Conservation (phyloP, 2,797 vertebrate species). For the Lagorchestes hirsutus region DNA sequence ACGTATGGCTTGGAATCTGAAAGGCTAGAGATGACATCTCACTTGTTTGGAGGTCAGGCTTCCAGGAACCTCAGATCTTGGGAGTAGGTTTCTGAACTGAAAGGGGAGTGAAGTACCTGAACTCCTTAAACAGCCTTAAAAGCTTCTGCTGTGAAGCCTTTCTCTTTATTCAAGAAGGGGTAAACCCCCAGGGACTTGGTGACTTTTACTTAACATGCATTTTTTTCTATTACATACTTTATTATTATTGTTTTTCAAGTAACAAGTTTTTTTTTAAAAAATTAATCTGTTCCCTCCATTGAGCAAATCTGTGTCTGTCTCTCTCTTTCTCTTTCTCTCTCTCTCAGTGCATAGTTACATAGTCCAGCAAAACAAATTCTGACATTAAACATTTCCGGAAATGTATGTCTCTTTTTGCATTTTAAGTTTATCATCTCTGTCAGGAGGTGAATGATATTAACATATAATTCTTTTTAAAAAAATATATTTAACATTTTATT, state of each 20-base stretch:
- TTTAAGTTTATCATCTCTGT: not conserved
- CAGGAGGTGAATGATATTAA: not conserved
- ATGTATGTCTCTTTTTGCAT: not conserved
- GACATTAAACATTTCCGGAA: not conserved
- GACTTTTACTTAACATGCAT: not conserved
- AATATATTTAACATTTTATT: no score
- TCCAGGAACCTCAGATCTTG: constrained; percentile 38
- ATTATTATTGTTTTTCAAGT: not conserved
- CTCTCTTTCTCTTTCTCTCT: no score
- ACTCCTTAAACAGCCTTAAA: constrained; percentile 20
- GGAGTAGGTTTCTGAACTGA: not conserved
- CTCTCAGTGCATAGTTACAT: not conserved
- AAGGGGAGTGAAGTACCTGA: constrained; percentile 36
- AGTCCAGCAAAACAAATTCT: not conserved
- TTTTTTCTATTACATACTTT: not conserved
- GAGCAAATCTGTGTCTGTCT: not conserved
- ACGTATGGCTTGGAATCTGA: constrained; percentile 22
- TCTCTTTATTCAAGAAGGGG: constrained; percentile 15
- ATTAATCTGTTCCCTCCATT: constrained; percentile 3
- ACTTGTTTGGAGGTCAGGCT: constrained; percentile 15
- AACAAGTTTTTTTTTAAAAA: not conserved
- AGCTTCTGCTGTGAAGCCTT: not conserved
- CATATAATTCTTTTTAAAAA: not conserved
- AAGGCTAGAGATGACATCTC: constrained; percentile 11
- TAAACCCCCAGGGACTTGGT: not conserved